Base-by-base conservation (phyloP, 2,113 vertebrate genomes). In the Calyptomena viridis region DNA sequence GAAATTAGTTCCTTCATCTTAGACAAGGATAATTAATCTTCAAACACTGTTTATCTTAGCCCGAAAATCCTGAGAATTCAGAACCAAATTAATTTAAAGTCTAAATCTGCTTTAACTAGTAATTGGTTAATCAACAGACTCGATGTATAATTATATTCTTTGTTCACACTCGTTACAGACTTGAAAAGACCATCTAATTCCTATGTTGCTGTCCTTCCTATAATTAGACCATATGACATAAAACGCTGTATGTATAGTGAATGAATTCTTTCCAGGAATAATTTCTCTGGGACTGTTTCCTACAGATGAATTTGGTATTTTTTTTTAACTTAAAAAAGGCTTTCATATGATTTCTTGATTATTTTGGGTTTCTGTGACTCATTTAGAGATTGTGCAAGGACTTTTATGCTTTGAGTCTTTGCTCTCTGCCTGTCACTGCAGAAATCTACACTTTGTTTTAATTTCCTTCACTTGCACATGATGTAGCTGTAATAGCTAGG, bases 31-130 rank as follows among this genome's bases (percentile, higher is more conserved):
- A 98, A 98, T 98, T 98, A 98, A 98, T 98, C 97, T 98, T 98
- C 98, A 97, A 98, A 98, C 94, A 98, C 96, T 97, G 97, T 98
- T 98, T 98, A 98, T 98, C 97, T 98, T 95, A 83, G 91, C 95
- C 92, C 79, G 28, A 60, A 97, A 98, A 96, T 96, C 97, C 97
- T 89, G 94, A 96, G 96, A 98, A 97, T 96, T 97, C 97, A 97
- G 96, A 97, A 94, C 89, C 95, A 98, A 98, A 98, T 98, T 98
- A 98, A 98, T 98, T 98, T 97, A 97, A 97, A 98, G 94, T 97
- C 97, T 97, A 97, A 97, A 97, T 98, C 97, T 98, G 95, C 96
- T 97, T 98, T 98, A 98, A 98, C 97, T 97, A 98, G 97, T 97
- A 98, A 98, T 98, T 98, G 97, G 97, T 98, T 98, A 98, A 98